Conservation (phyloP, 2,888 invertebrate genomes). For the Conus canariensis region DNA sequence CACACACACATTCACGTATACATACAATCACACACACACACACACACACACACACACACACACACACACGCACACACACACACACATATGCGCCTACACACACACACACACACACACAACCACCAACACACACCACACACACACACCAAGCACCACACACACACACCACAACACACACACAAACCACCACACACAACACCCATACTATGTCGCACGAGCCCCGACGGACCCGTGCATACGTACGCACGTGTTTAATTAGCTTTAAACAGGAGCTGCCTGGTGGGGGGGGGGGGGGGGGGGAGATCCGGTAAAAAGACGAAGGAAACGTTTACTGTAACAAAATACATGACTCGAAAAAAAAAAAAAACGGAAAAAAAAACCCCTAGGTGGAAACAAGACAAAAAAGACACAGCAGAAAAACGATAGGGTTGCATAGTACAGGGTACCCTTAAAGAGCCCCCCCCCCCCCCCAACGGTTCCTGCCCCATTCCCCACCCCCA, state of each 20-base stretch:
- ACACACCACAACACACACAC: neutral
- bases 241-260: too few species aligned
- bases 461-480: too few species aligned
- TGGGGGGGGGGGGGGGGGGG: too few species aligned
- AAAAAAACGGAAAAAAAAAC: neutral
- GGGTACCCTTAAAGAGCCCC: too few species aligned
- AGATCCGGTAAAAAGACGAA: too few species aligned
- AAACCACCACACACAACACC: neutral
- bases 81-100: neutral
- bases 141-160: neutral
- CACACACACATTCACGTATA: neutral
- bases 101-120: neutral
- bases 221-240: too few species aligned
- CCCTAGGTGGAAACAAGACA: neutral
- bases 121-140: neutral
- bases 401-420: too few species aligned
- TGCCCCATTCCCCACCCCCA: neutral
- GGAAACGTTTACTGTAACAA: too few species aligned
- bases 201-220: too few species aligned
- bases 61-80: neutral
- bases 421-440: too few species aligned
- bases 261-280: too few species aligned
- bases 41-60: neutral
- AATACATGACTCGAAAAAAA: too few species aligned
- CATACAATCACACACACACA: neutral